A percentile compares a stretch with the other conserved stretches of the same genome.
Conservation (phyloP, 1,140 invertebrate species). For the Homalodisca vitripennis region DNA sequence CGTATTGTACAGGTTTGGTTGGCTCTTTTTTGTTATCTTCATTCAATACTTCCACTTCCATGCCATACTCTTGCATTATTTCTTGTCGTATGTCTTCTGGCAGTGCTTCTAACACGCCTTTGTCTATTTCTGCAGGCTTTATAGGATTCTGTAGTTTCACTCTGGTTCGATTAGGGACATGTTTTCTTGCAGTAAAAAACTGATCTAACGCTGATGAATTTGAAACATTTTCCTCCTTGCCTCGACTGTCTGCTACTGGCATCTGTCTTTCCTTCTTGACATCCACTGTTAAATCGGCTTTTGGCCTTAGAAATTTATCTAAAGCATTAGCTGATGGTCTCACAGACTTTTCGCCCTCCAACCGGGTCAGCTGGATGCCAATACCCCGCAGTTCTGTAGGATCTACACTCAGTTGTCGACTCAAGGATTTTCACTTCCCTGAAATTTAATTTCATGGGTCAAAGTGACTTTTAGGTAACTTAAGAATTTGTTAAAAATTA, state of each 20-base stretch:
- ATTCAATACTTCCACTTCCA: neutral
- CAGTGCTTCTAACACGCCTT: conserved; percentile 56
- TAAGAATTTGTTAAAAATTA: too few species aligned
- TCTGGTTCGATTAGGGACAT: conserved; percentile 37
- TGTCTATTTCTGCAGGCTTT: conserved; percentile 50
- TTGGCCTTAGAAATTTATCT: conserved; percentile 38
- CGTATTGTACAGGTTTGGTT: neutral
- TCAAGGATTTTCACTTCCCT: conserved; percentile 62
- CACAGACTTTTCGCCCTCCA: conserved; percentile 17
- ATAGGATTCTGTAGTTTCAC: neutral
- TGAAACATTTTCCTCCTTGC: too few species aligned
- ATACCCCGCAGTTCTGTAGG: conserved; percentile 74
- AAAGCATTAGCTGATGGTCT: conserved; percentile 1
- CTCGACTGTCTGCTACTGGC: too few species aligned
- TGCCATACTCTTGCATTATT: conserved; percentile 53
- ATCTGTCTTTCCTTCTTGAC: neutral
- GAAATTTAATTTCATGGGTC: conserved; percentile 40
- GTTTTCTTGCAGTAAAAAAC: conserved; percentile 30
- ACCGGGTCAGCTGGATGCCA: conserved; percentile 71
- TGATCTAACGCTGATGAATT: neutral
- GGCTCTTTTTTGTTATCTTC: neutral
- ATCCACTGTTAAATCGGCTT: conserved; percentile 35
- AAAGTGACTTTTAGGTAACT: too few species aligned
- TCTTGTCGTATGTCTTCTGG: conserved; percentile 62
- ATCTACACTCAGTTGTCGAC: conserved; percentile 61